These are phyloP conservation scores for Caenorhabditis afra DNA, from an alignment of 2,888 invertebrate species.

Conservation along the genomic window DNA sequence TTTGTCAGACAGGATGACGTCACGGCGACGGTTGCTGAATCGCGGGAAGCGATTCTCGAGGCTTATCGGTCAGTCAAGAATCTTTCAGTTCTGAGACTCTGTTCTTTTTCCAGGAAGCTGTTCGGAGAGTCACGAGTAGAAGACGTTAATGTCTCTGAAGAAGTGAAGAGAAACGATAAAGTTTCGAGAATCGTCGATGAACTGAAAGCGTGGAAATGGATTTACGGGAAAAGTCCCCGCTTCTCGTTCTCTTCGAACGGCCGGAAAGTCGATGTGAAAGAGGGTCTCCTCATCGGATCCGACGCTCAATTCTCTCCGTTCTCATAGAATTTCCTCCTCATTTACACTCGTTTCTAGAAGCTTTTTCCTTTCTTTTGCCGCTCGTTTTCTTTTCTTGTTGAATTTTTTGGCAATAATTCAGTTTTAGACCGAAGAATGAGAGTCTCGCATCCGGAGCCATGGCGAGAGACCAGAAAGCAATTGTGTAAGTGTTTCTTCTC, in stretches of 20 bases:
- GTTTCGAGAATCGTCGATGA: constrained; percentile 84
- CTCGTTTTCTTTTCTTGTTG: neutral
- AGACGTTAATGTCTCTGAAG: constrained; percentile 67
- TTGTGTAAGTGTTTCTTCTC: constrained; percentile 28
- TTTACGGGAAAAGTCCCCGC: constrained; percentile 90
- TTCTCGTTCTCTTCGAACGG: constrained; percentile 82
- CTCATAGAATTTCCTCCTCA: neutral
- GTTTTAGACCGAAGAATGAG: constrained; percentile 18
- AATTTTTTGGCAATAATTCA: neutral
- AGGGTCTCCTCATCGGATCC: constrained; percentile 56
- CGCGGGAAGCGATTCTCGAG: constrained; percentile 86
- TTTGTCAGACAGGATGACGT: constrained; percentile 89
- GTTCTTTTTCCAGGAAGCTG: constrained; percentile 83
- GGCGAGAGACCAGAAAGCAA: constrained; percentile 38
- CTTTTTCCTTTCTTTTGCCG: neutral
- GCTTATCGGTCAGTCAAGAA: constrained; percentile 82
- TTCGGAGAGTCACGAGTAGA: constrained; percentile 71
- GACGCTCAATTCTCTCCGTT: constrained; percentile 29
- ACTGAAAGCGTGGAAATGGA: constrained; percentile 90
- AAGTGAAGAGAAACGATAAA: constrained; percentile 20
- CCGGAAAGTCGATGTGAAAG: constrained; percentile 55
- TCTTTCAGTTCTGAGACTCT: neutral
- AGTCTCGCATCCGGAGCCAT: constrained; percentile 17
- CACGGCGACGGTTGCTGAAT: constrained; percentile 83
- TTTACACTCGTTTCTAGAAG: neutral